phyloP scores from a whole-genome alignment of 2,797 vertebrate genomes.

The Peromyscus melanophrys region DNA sequence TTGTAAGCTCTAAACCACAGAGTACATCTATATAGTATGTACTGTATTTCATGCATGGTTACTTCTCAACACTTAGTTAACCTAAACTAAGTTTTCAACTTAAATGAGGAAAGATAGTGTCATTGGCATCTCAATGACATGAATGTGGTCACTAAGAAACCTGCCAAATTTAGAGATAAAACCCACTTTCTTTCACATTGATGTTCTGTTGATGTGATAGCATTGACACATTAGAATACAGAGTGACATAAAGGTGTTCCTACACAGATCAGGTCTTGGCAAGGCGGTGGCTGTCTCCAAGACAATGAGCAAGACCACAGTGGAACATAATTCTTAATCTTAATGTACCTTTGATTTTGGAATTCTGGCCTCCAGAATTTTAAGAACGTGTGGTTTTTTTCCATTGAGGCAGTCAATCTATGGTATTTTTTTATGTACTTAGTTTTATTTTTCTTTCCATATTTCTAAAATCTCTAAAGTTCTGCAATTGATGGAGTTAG shows the following conservation, averaged over 20 bases:
- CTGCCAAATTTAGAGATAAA: background rate
- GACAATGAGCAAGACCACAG: background rate
- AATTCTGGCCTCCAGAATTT: background rate
- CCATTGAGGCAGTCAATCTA: background rate
- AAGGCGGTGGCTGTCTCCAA: background rate
- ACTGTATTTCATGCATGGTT: background rate
- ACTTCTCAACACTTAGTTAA: conserved; percentile 14
- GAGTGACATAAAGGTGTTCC: background rate
- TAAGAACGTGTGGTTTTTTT: background rate
- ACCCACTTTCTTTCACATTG: background rate
- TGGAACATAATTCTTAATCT: background rate
- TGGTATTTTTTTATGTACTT: background rate
- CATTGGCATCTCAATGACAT: background rate
- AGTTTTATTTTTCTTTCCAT: background rate
- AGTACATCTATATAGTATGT: background rate
- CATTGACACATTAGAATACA: too few species aligned
- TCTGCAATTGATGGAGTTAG: background rate
- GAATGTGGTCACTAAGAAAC: background rate
- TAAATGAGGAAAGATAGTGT: background rate
- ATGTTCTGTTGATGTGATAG: background rate
- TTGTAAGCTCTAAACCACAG: background rate
- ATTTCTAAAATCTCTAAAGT: background rate
- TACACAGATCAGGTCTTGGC: too few species aligned
- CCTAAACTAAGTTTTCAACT: background rate
- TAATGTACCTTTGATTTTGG: background rate